A percentile compares a stretch with the other conserved stretches of the same genome.
Evolutionary conservation across 2,797 vertebrate genomes (phyloP).

Genomic region (Dallia pectoralis): DNA sequence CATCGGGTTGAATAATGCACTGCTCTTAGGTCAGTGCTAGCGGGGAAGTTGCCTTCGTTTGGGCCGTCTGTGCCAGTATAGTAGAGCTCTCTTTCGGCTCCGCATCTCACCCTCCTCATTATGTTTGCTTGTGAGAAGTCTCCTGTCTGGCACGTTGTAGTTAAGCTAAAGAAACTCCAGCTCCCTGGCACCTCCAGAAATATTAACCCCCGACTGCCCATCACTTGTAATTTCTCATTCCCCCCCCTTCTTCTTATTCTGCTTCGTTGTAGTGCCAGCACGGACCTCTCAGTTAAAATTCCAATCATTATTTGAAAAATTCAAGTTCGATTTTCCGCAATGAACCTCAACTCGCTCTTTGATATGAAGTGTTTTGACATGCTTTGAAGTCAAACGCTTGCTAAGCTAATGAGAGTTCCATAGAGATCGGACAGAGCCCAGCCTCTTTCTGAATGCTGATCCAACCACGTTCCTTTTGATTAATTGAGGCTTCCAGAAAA

Average conservation of each 20-base stretch:
- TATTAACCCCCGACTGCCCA: neutral
- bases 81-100: conserved; percentile 22
- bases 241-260: neutral
- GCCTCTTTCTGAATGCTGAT: neutral
- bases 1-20: conserved; percentile 52
- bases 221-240: neutral
- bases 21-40: conserved; percentile 10
- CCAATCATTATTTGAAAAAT: neutral
- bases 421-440: neutral
- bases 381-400: neutral
- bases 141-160: neutral
- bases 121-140: neutral
- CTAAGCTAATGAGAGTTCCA: neutral
- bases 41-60: conserved; percentile 5
- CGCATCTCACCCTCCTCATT: neutral
- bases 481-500: conserved; percentile 36
- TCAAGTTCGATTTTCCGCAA: neutral
- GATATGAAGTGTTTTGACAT: neutral
- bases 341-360: neutral
- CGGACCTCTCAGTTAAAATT: neutral
- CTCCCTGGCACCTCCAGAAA: neutral
- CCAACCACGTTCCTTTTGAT: conserved; percentile 14
- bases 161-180: neutral
- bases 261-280: too few relatives aligned
- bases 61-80: conserved; percentile 18